Base-by-base conservation (phyloP, 2,888 invertebrate species). In the Xestia sexstrigata region DNA sequence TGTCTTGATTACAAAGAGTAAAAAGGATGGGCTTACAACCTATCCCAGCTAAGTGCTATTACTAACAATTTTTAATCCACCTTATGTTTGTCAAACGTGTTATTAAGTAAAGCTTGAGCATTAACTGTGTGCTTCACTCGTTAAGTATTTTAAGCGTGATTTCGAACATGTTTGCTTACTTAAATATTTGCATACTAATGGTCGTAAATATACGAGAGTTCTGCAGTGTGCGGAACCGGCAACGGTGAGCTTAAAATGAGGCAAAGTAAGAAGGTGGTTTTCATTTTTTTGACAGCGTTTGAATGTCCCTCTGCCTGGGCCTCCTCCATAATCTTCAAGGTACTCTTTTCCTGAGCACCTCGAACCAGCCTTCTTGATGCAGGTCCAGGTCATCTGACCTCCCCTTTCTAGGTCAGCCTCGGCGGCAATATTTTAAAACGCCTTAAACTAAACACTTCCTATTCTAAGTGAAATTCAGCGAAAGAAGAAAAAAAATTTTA, bases 181-280 rank as follows among this genome's bases (percentile, higher is more conserved):
- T 68, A 68, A 75, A 76, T 63, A 81, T 79, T 79, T 81, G 76
- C 80, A 76, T 81, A 62, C 26, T 74, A 70, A 80, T 69, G 62
- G 52, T 67, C n/a, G 58, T 60, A 47, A 68, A 68, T 65, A 35
- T 68, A 63, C 11, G 42, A 17, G 39, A 79, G 66, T 39, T 78
- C 47, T 26, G 17, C 42, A 42, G 1, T 8, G 7, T 15, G 20
- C 6, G 35, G 6, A 13, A 13, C 17, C 9, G 49, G 13, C 6
- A 35, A 62, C 45, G 17, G 30, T 42, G n/a, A 23, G 26, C 1
- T 77, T 69, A 23, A 60, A 60, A 69, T 68, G 42, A n/a, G n/a
- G 9, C n/a, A n/a, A 60, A 30, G 26, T 30, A 26, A 60, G 7
- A 8, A 8, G 7, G 17, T n/a, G n/a, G 0, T 52, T 26, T 58